Conservation (phyloP, 2,113 vertebrate genomes). For the Eptatretus burgeri region DNA sequence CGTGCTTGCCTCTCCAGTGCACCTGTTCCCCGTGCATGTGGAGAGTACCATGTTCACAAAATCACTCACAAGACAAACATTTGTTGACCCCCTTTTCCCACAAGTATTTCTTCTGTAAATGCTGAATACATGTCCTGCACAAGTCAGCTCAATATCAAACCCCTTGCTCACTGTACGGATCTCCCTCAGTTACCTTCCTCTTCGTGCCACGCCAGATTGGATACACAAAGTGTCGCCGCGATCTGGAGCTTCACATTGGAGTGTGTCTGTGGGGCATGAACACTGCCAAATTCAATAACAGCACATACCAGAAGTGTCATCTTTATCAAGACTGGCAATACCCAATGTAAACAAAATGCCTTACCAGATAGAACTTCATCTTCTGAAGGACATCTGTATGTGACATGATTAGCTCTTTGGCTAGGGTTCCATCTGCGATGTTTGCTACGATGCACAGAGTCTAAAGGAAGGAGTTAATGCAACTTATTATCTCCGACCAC, state of each 20-base stretch:
- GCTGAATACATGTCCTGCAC: no score
- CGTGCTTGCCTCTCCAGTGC: background rate
- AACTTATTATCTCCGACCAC: background rate
- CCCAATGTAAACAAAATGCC: conserved; percentile 8
- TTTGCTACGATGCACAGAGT: conserved; percentile 85
- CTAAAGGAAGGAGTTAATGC: conserved; percentile 18
- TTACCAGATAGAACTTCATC: conserved; percentile 93
- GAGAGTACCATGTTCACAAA: background rate
- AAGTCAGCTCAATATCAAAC: no score
- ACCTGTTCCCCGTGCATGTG: background rate
- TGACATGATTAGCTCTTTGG: conserved; percentile 90
- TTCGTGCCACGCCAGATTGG: conserved; percentile 94
- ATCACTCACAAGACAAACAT: no score
- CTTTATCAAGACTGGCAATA: background rate
- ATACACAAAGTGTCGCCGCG: conserved; percentile 81
- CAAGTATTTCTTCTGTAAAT: no score
- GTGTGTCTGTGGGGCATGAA: conserved; percentile 31
- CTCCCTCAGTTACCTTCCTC: conserved; percentile 42
- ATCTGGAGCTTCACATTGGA: conserved; percentile 86
- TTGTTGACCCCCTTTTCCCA: no score
- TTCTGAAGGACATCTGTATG: conserved; percentile 95
- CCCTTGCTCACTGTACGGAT: no score
- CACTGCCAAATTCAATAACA: no score
- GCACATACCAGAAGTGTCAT: background rate
- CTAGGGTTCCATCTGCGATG: conserved; percentile 75